These are phyloP conservation scores for Petrocephalus microphthalmus DNA, from an alignment of 2,113 vertebrate genomes.

Conservation along the genomic window DNA sequence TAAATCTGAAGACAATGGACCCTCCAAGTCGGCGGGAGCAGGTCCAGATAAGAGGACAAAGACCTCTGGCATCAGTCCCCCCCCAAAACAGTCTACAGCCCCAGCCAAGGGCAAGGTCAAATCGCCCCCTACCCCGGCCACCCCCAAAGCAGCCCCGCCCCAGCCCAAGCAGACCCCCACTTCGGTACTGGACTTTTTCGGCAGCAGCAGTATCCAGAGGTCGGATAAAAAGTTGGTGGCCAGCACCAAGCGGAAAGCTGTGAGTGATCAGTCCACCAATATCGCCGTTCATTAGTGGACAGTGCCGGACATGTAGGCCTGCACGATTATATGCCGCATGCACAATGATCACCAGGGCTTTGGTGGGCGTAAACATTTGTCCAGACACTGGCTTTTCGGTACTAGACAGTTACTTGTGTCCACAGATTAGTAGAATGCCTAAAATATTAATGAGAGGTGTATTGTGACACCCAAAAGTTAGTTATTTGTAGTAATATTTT, in stretches of 20 bases:
- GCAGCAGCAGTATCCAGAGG: conserved; percentile 65
- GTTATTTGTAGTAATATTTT: neutral
- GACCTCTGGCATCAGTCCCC: conserved; percentile 30
- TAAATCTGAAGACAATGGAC: conserved; percentile 69
- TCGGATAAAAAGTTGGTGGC: conserved; percentile 89
- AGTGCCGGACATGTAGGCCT: neutral
- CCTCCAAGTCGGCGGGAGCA: conserved; percentile 21
- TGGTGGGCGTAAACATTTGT: neutral
- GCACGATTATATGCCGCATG: neutral
- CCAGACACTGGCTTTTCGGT: neutral
- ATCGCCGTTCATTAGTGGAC: neutral
- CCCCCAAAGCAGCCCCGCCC: conserved; percentile 57
- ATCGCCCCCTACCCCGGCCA: conserved; percentile 43
- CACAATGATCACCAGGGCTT: neutral
- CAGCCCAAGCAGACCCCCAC: conserved; percentile 70
- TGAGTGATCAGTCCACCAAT: conserved; percentile 51
- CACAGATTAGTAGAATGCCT: neutral
- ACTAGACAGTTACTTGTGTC: neutral
- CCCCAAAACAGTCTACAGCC: conserved; percentile 27
- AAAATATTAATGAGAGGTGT: neutral
- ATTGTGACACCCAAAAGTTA: neutral
- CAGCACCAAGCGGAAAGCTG: conserved; percentile 78
- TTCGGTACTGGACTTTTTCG: conserved; percentile 82
- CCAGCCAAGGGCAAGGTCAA: conserved; percentile 49
- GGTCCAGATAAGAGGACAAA: conserved; percentile 14